A percentile compares a stretch with the other conserved stretches of the same genome.
Conservation (phyloP, 2,113 vertebrate species). For the Danionella cerebrum region DNA sequence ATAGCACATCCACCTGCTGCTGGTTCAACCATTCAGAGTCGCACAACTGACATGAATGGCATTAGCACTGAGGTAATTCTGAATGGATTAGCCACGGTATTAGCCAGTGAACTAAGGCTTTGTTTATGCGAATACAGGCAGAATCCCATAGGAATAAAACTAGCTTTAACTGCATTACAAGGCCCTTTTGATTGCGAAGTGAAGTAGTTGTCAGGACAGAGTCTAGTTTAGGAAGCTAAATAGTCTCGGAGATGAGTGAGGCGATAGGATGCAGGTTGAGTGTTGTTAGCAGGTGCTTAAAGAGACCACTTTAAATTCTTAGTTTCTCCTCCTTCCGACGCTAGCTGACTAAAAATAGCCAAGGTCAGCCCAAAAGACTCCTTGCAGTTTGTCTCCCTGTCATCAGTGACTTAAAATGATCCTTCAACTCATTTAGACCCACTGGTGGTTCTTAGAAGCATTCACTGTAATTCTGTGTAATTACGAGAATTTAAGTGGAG, state of each 20-base stretch:
- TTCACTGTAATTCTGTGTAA: too few species aligned
- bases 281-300: conserved; percentile 59
- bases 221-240: background rate
- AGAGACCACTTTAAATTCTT: conserved; percentile 52
- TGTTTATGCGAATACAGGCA: background rate
- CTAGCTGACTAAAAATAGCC: conserved; percentile 25
- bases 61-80: conserved; percentile 35
- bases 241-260: conserved; percentile 38
- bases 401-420: background rate
- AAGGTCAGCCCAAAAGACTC: background rate
- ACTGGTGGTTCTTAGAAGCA: too few species aligned
- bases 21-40: conserved; percentile 21
- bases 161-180: background rate
- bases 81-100: conserved; percentile 16
- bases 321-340: conserved; percentile 18
- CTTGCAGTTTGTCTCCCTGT: background rate
- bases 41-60: conserved; percentile 1
- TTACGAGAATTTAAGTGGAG: too few species aligned
- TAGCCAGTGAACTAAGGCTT: background rate
- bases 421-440: background rate
- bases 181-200: background rate
- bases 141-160: background rate
- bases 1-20: conserved; percentile 44
- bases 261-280: conserved; percentile 42
- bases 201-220: too few species aligned